A percentile compares a stretch with the other conserved stretches of the same genome.
These are phyloP conservation scores for Pinna nobilis DNA, from an alignment of 1,140 invertebrate genomes.

Conservation along the genomic window DNA sequence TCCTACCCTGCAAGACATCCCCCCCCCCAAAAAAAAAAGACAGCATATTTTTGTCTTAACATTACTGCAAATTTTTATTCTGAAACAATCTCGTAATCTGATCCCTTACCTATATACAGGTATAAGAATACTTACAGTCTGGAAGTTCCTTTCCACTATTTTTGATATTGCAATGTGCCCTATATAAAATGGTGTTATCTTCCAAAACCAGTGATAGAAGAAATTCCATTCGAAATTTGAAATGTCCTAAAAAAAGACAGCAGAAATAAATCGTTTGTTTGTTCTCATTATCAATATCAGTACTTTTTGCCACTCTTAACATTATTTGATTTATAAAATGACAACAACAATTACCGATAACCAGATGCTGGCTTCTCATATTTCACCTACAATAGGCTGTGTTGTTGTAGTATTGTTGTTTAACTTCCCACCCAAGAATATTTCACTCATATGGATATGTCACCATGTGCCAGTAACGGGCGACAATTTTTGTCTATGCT, in stretches of 20 bases:
- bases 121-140: constrained; percentile 15
- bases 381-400: neutral
- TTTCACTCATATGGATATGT: no score
- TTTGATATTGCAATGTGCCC: constrained; percentile 54
- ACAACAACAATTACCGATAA: neutral
- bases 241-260: constrained; percentile 45
- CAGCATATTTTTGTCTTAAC: neutral
- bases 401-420: no score
- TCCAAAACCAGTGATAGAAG: constrained; percentile 55
- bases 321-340: neutral
- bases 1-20: neutral
- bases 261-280: neutral
- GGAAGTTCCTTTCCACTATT: constrained; percentile 35
- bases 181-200: constrained; percentile 50
- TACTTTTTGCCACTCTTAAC: neutral
- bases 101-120: neutral
- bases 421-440: no score
- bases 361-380: neutral
- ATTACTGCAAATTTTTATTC: neutral
- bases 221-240: constrained; percentile 65
- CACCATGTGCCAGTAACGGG: no score
- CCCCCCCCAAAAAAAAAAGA: neutral
- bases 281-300: neutral
- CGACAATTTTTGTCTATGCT: no score
- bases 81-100: neutral